These are phyloP conservation scores for Anagyrus pseudococci DNA, from an alignment of 2,888 invertebrate genomes.

Conservation along the genomic window DNA sequence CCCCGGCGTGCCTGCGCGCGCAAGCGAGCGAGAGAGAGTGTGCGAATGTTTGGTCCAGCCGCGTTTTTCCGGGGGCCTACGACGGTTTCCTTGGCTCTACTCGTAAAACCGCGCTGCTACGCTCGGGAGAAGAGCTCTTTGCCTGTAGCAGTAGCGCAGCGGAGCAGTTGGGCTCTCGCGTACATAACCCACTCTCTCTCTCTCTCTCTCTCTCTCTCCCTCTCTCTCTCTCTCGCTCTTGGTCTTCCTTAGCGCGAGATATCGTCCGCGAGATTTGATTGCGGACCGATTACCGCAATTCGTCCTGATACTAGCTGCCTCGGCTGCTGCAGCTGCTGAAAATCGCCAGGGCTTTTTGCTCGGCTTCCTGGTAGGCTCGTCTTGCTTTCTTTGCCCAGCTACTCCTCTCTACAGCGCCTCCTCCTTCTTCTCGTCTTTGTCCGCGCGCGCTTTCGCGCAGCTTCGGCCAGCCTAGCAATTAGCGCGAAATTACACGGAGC, in stretches of 20 bases:
- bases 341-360: not conserved
- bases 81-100: too few species aligned
- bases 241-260: slow-evolving; percentile 14
- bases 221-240: too few species aligned
- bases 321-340: not conserved
- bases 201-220: slow-evolving; percentile 22
- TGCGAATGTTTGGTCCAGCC: too few species aligned
- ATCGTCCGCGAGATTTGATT: not conserved
- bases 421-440: slow-evolving; percentile 5
- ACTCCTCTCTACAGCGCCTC: not conserved
- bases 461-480: slow-evolving; percentile 28
- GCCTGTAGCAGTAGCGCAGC: too few species aligned
- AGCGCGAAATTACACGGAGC: slow-evolving; percentile 30
- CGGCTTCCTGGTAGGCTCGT: slow-evolving; percentile 17
- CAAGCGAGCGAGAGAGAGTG: too few species aligned
- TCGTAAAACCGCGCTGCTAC: too few species aligned
- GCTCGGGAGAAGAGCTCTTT: too few species aligned
- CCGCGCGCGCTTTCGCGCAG: not conserved
- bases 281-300: slow-evolving; percentile 15
- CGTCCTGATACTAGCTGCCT: slow-evolving; percentile 6
- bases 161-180: too few species aligned
- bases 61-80: too few species aligned
- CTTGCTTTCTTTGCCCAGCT: not conserved
- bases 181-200: too few species aligned
- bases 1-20: too few species aligned